A percentile compares a stretch with the other conserved stretches of the same genome.
phyloP scores from a whole-genome alignment of 2,888 invertebrate genomes.

The Noctua fimbriata region DNA sequence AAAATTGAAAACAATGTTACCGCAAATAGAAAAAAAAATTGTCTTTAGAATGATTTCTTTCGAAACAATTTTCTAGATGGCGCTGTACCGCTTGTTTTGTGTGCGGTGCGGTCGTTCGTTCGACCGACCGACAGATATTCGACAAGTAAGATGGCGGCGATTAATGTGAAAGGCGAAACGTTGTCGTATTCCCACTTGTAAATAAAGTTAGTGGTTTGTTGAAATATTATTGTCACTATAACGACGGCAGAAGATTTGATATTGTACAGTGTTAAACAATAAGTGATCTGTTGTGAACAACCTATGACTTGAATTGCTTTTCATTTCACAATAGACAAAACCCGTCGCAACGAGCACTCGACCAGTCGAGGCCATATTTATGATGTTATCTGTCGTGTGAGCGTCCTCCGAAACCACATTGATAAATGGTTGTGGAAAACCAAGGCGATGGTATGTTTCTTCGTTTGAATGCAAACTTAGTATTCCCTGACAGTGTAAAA shows the following conservation, averaged over 20 bases:
- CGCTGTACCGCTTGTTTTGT: conserved; percentile 88
- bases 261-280: conserved; percentile 77
- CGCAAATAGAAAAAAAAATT: neutral
- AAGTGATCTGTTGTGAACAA: conserved; percentile 80
- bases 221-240: conserved; percentile 76
- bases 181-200: conserved; percentile 89
- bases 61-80: conserved; percentile 86
- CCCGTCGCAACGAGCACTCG: conserved; percentile 89
- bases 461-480: conserved; percentile 64
- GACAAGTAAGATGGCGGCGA: conserved; percentile 92
- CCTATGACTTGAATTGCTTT: conserved; percentile 80
- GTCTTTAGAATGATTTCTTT: neutral
- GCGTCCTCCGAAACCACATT: conserved; percentile 89
- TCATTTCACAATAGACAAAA: conserved; percentile 89
- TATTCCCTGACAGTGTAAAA: conserved; percentile 69
- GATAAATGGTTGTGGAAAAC: conserved; percentile 84
- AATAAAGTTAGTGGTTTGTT: conserved; percentile 86
- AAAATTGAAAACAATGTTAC: neutral
- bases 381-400: conserved; percentile 91
- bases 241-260: conserved; percentile 72
- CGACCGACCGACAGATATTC: conserved; percentile 83
- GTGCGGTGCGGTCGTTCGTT: conserved; percentile 90
- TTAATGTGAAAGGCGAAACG: conserved; percentile 92
- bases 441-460: conserved; percentile 87
- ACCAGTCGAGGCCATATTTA: conserved; percentile 92